Evolutionary conservation across 2,797 vertebrate genomes (phyloP).

Genomic region (Mareca strepera): DNA sequence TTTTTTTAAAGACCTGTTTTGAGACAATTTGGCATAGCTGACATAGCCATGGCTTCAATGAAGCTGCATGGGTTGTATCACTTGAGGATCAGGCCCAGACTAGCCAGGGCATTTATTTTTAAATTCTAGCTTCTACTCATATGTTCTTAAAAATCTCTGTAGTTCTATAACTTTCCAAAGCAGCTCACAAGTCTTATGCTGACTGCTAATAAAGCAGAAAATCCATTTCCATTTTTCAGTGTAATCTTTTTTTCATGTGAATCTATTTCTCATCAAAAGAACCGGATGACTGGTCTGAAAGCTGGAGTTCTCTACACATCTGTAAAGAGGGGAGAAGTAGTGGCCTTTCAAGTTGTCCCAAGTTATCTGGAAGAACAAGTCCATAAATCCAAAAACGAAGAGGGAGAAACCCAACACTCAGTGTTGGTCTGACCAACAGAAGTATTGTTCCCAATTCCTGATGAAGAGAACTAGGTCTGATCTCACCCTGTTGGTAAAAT

Average conservation of each 20-base stretch:
- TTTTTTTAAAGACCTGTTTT: conserved; percentile 5
- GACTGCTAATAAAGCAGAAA: conserved; percentile 57
- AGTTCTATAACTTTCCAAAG: conserved; percentile 53
- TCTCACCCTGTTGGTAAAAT: not conserved
- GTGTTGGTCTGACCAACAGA: not conserved
- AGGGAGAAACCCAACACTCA: not conserved
- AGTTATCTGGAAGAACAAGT: not conserved
- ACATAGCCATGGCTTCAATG: not conserved
- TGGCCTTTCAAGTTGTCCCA: conserved; percentile 17
- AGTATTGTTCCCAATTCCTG: not conserved
- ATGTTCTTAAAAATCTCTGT: conserved; percentile 31
- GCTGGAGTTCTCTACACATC: not conserved
- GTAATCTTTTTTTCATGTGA: conserved; percentile 66
- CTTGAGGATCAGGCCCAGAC: not conserved
- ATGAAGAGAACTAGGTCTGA: not conserved
- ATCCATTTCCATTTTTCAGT: conserved; percentile 53
- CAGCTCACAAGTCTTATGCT: conserved; percentile 36
- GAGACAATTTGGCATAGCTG: conserved; percentile 29
- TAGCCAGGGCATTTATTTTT: conserved; percentile 58
- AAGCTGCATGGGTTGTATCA: not conserved
- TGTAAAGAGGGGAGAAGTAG: not conserved
- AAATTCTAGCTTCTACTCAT: conserved; percentile 21
- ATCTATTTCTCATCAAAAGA: conserved; percentile 59
- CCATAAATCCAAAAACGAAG: not conserved
- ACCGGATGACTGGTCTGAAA: not conserved